Evolutionary conservation across 2,888 invertebrate species (phyloP), one percentile per base, ranked within the genome.

Genomic region (Amaurobius ferox): DNA sequence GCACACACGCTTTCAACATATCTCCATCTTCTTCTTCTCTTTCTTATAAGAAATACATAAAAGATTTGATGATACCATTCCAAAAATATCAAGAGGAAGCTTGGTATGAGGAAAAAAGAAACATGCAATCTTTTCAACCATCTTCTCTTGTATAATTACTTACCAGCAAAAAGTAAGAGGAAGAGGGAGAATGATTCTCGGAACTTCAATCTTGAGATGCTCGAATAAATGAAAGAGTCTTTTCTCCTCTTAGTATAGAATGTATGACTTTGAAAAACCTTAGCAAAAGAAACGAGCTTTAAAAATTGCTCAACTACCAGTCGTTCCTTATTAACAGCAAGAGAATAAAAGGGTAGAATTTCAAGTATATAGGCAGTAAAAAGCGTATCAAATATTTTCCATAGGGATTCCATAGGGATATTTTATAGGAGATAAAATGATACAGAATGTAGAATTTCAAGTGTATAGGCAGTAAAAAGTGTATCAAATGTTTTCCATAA

Each of bases 301-400:
- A 68, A 61, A 80, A 80, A 80, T 80, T 80, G 80, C 80, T 80
- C 80, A 80, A 40, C 67, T 74, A 61, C 68, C 80, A 48, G 79
- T 70, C 78, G 6, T n/a, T 3, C 23, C 7, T 55, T 74, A 74
- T 62, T 55, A 16, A 39, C 35, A 35, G 48, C 3, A 61, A 68
- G 35, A 35, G 70, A 39, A 29, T 11, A 44, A 26, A 35, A 11
- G 64, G 28, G 61, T 61, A 16, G 29, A 30, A 29, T 64, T 19
- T n/a, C 9, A 64, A 19, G 11, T 13, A 30, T n/a, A n/a, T 29
- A 13, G n/a, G 16, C 64, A n/a, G 39, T 39, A 30, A 28, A 48
- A 39, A 29, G 29, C 39, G 19, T n/a, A 16, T 11, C 55, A 23
- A 1, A 6, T 19, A 6, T 23, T 73, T 55, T 67, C 39, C 73